Percentiles rank a stretch among this genome's conserved stretches.
Conservation (phyloP, 2,797 vertebrate species). For the Sus cebifrons region DNA sequence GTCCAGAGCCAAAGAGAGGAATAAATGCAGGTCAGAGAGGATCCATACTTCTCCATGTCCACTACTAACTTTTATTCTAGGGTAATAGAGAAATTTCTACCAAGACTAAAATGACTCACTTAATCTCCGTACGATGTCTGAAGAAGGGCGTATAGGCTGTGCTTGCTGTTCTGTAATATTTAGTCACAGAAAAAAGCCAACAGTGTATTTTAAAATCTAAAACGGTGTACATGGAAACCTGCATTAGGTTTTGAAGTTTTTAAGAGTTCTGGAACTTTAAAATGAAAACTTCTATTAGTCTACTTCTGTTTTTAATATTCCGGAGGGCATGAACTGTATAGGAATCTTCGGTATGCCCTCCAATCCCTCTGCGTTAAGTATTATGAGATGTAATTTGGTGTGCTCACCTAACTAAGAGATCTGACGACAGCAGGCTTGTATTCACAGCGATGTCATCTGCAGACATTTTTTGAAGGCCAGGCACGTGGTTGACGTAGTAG, state of each 20-base stretch:
- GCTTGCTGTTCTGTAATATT: neutral
- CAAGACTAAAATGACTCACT: neutral
- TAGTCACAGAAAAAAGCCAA: neutral
- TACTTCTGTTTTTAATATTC: conserved; percentile 39
- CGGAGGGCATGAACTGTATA: conserved; percentile 30
- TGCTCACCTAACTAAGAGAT: conserved; percentile 62
- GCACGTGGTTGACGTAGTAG: conserved; percentile 41
- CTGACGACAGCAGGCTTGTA: conserved; percentile 9
- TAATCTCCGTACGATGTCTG: neutral
- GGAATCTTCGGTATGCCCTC: conserved; percentile 42
- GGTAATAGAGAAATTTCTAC: conserved; percentile 39
- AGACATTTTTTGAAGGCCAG: conserved; percentile 58
- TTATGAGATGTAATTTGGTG: conserved; percentile 45
- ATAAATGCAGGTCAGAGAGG: neutral
- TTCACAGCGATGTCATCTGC: neutral
- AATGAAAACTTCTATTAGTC: neutral
- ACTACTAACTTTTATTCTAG: neutral
- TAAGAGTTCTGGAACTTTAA: conserved; percentile 50
- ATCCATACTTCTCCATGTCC: neutral
- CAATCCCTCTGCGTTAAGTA: conserved; percentile 48
- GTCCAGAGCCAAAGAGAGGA: neutral
- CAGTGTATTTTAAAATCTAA: conserved; percentile 16
- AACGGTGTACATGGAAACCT: neutral
- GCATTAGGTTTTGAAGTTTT: neutral
- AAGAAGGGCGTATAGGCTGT: neutral